A percentile compares a stretch with the other conserved stretches of the same genome.
Evolutionary conservation across 2,797 vertebrate genomes (phyloP).

Genomic region (Neosilurus hyrtlii): DNA sequence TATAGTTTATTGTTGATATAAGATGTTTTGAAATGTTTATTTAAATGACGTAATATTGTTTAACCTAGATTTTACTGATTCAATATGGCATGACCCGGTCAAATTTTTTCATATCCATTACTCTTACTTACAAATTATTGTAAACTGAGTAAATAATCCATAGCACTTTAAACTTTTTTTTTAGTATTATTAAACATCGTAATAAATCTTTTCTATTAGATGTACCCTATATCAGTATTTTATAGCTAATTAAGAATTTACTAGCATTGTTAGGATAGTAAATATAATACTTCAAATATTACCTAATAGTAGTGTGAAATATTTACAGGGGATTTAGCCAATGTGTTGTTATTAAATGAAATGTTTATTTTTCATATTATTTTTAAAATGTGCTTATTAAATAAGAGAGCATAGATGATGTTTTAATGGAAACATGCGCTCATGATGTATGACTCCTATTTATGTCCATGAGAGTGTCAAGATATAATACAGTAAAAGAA

Average conservation of each 20-base stretch:
- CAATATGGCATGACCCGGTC: neutral
- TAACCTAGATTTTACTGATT: conserved; percentile 2
- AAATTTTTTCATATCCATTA: neutral
- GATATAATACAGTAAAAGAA: conserved; percentile 36
- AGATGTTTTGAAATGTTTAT: neutral
- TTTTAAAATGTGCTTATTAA: conserved; percentile 10
- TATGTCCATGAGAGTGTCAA: conserved; percentile 32
- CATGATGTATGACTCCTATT: neutral
- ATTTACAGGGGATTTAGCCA: neutral
- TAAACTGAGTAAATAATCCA: conserved; percentile 5
- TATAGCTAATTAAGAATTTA: neutral
- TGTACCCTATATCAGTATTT: neutral
- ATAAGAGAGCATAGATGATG: neutral
- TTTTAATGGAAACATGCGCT: conserved; percentile 1
- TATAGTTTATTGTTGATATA: neutral
- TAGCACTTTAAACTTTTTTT: neutral
- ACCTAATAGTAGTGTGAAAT: neutral
- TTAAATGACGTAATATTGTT: neutral
- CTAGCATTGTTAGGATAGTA: neutral
- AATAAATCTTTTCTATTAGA: neutral
- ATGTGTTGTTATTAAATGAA: neutral
- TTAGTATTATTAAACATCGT: neutral
- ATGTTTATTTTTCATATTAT: neutral
- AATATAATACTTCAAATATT: neutral
- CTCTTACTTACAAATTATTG: neutral